phyloP scores from a whole-genome alignment of 2,888 invertebrate species.

The Macrosiphum euphorbiae region DNA sequence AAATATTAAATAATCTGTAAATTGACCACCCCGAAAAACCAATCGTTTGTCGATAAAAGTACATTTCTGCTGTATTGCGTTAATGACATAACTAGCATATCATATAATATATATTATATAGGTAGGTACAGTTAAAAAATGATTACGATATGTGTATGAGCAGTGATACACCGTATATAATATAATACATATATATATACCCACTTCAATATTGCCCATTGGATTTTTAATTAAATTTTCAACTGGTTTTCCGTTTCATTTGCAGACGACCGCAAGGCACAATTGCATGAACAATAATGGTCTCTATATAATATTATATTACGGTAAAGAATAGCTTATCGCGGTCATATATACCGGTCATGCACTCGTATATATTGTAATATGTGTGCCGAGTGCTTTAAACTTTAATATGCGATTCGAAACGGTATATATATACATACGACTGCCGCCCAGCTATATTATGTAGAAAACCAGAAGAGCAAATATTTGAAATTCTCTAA shows the following conservation, averaged over 20 bases:
- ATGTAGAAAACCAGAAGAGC: background rate
- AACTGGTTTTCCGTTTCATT: constrained; percentile 24
- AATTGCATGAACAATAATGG: background rate
- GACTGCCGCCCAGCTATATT: background rate
- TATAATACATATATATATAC: background rate
- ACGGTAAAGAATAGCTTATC: background rate
- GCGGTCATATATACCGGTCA: background rate
- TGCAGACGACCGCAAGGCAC: background rate
- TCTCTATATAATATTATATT: background rate
- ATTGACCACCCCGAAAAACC: background rate
- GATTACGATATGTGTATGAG: background rate
- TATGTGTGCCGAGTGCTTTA: background rate
- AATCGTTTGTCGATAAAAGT: background rate
- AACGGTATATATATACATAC: background rate
- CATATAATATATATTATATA: background rate
- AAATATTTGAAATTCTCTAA: background rate
- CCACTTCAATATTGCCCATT: background rate
- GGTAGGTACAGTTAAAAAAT: background rate
- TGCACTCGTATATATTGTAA: background rate
- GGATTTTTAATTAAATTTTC: constrained; percentile 40
- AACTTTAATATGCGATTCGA: background rate
- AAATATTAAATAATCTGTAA: background rate
- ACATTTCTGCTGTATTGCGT: background rate
- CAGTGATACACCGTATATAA: background rate
- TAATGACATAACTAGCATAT: background rate